Conservation (phyloP, 2,888 invertebrate genomes). For the Phengaris alcon region DNA sequence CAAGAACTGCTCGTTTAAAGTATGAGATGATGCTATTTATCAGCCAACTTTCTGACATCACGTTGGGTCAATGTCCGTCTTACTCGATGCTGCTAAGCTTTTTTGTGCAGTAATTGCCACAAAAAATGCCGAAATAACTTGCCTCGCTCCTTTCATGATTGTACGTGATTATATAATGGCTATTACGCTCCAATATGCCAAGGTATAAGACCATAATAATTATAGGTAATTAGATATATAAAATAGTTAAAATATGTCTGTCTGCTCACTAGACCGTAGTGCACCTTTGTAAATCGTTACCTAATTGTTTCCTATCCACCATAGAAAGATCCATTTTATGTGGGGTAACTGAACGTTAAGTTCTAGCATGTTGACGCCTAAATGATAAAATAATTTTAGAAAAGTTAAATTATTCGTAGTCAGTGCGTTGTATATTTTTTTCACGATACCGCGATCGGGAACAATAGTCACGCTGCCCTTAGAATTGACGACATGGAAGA, state of each 20-base stretch:
- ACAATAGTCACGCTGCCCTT: not conserved
- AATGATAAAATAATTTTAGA: too few relatives aligned
- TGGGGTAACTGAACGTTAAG: too few relatives aligned
- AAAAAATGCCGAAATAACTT: slow-evolving; percentile 20
- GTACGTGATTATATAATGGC: slow-evolving; percentile 10
- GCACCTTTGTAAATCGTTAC: too few relatives aligned
- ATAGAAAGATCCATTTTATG: too few relatives aligned
- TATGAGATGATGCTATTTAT: not conserved
- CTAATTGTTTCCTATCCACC: too few relatives aligned
- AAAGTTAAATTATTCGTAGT: too few relatives aligned
- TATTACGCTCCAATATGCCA: not conserved
- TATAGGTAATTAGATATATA: not conserved
- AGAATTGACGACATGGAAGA: not conserved
- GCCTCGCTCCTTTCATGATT: not conserved
- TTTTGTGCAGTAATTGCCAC: slow-evolving; percentile 15
- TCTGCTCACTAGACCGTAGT: not conserved
- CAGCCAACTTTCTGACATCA: not conserved
- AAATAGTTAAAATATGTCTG: not conserved
- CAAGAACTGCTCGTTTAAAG: too few relatives aligned
- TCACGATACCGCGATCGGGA: not conserved
- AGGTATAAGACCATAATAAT: not conserved
- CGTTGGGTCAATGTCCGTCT: slow-evolving; percentile 15
- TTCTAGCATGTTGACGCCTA: too few relatives aligned
- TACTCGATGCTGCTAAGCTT: not conserved
- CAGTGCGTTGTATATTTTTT: too few relatives aligned